Percentiles rank a stretch among this genome's conserved stretches.
phyloP scores from a whole-genome alignment of 1,140 invertebrate species.

The Orussus abietinus region DNA sequence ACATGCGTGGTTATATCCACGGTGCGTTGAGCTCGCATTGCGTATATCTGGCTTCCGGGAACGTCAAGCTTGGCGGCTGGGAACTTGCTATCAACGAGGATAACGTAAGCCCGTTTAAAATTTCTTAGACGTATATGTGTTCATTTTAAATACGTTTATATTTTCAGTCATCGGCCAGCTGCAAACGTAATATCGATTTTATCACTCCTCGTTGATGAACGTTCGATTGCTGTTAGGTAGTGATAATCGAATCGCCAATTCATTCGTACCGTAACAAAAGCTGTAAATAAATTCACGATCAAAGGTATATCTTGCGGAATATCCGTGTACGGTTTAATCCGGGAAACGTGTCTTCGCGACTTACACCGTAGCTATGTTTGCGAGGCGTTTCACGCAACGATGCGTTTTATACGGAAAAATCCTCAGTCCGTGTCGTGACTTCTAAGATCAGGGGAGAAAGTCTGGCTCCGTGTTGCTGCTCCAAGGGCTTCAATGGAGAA shows the following conservation, averaged over 20 bases:
- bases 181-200: no score
- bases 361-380: slow-evolving; percentile 1
- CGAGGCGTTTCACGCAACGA: background rate
- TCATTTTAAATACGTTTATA: no score
- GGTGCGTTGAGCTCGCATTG: slow-evolving; percentile 36
- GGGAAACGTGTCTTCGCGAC: no score
- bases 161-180: no score
- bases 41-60: slow-evolving; percentile 32
- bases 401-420: background rate
- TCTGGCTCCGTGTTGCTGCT: background rate
- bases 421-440: slow-evolving; percentile 1
- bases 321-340: no score
- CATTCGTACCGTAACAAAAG: no score
- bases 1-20: slow-evolving; percentile 38
- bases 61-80: slow-evolving; percentile 40
- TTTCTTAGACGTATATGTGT: no score
- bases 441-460: slow-evolving; percentile 14
- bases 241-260: no score
- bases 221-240: no score
- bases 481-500: slow-evolving; percentile 7
- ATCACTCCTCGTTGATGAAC: no score
- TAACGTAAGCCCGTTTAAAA: slow-evolving; percentile 21
- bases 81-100: slow-evolving; percentile 28
- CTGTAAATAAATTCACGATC: no score
- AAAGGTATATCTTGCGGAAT: no score